These are phyloP conservation scores for Celastrina argiolus DNA, from an alignment of 2,888 invertebrate genomes.

Conservation along the genomic window DNA sequence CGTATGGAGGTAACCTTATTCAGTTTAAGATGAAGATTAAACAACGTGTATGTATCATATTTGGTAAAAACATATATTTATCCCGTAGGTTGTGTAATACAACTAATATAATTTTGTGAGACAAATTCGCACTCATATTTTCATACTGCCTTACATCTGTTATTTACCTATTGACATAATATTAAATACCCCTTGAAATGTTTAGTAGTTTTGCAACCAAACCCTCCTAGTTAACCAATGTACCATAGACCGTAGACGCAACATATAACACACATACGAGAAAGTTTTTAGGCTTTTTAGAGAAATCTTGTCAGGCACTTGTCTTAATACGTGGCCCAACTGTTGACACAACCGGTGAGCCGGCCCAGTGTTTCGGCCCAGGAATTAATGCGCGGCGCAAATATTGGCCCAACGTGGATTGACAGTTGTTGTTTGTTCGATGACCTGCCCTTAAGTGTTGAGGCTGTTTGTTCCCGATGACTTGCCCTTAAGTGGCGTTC, in stretches of 20 bases:
- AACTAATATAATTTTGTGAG: not conserved
- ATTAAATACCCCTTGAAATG: no score
- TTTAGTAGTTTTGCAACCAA: no score
- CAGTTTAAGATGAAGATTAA: not conserved
- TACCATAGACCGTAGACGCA: no score
- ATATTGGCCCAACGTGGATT: conserved; percentile 76
- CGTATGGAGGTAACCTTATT: not conserved
- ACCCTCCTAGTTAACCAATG: no score
- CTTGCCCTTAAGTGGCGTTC: conserved; percentile 64
- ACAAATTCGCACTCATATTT: no score
- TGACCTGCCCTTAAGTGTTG: conserved; percentile 72
- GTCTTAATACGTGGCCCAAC: conserved; percentile 32
- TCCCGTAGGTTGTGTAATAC: no score
- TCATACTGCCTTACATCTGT: no score
- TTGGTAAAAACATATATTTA: no score
- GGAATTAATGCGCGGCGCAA: conserved; percentile 76
- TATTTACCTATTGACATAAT: no score
- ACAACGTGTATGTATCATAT: no score
- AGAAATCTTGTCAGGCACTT: not conserved
- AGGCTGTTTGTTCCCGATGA: conserved; percentile 59
- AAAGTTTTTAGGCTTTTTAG: not conserved
- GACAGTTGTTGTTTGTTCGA: conserved; percentile 78
- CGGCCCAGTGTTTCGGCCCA: conserved; percentile 43
- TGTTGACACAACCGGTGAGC: conserved; percentile 33
- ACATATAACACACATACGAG: no score